Evolutionary conservation across 2,888 invertebrate species (phyloP), one percentile per base, ranked within the genome.

Genomic region (Ophion ventricosus): DNA sequence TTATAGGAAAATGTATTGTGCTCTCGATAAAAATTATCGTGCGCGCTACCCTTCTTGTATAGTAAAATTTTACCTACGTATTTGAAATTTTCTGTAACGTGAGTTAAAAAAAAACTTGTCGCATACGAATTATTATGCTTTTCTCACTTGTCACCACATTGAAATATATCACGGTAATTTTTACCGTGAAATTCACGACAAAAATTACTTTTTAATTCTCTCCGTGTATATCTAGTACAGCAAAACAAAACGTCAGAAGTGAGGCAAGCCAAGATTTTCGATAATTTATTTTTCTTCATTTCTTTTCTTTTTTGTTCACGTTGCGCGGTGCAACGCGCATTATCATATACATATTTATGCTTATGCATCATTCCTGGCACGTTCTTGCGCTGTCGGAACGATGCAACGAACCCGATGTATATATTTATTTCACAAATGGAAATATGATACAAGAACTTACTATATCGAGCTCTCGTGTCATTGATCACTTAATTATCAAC

Each of bases 401-500:
- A 79, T 79, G 64, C 61, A 64, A 73, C 72, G 43, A 43, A 64
- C 64, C 25, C 79, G 79, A 73, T 79, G 35, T 73, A 72, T 72
- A 73, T 77, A 57, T 23, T 40, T 57, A 25, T 76, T 35, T 26
- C 59, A 61, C 66, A n/a, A 57, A 25, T 61, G 69, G 72, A 79
- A 73, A 79, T 79, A 79, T 66, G 72, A 84, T 72, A 75, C 78
- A 66, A 40, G 35, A 75, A 81, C 70, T 43, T 73, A 75, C 59
- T 75, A 78, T 26, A 57, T 66, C 57, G 76, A 56, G 76, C 64
- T 79, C 78, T 57, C 49, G 76, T 79, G 82, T 84, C 84, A 84
- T 76, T 84, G 82, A 84, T 84, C 84, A 79, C 64, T 84, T 73
- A 82, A 84, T 84, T 82, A 82, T 82, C 84, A 43, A 74, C 54